Conservation (phyloP, 2,797 vertebrate genomes). For the Rhadinocentrus ornatus region DNA sequence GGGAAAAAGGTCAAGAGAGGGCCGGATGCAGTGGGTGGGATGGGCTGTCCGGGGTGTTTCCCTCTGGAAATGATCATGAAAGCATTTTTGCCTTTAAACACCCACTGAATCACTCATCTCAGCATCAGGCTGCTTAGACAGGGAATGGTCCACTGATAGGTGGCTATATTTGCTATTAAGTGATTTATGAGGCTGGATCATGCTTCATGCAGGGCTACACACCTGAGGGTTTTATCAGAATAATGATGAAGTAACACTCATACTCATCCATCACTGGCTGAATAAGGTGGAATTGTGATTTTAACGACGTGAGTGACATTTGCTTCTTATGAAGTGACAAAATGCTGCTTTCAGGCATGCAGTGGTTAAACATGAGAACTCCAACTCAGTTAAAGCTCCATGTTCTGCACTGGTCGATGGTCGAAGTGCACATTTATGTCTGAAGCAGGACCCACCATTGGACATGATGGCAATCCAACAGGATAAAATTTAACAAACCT, state of each 20-base stretch:
- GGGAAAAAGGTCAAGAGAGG: conserved; percentile 13
- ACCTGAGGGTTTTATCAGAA: conserved; percentile 13
- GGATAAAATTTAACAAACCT: neutral
- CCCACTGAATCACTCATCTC: neutral
- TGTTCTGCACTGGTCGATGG: conserved; percentile 1
- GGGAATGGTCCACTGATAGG: conserved; percentile 50
- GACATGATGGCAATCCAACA: neutral
- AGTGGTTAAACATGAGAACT: neutral
- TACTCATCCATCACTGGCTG: neutral
- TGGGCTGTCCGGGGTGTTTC: conserved; percentile 30
- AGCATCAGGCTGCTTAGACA: conserved; percentile 67
- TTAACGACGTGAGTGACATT: neutral
- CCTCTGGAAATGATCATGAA: conserved; percentile 34
- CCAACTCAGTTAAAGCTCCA: neutral
- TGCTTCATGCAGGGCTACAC: conserved; percentile 15
- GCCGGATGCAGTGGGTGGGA: conserved; percentile 43
- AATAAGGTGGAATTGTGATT: neutral
- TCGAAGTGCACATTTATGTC: neutral
- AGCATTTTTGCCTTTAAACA: conserved; percentile 17
- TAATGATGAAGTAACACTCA: neutral
- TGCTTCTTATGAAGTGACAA: neutral
- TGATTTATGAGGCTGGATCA: conserved; percentile 22
- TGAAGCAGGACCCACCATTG: neutral
- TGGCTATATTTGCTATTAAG: neutral
- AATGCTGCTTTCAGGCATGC: conserved; percentile 14